These are phyloP conservation scores for Liopterus haemorrhoidalis DNA, from an alignment of 2,888 invertebrate species.

Conservation along the genomic window DNA sequence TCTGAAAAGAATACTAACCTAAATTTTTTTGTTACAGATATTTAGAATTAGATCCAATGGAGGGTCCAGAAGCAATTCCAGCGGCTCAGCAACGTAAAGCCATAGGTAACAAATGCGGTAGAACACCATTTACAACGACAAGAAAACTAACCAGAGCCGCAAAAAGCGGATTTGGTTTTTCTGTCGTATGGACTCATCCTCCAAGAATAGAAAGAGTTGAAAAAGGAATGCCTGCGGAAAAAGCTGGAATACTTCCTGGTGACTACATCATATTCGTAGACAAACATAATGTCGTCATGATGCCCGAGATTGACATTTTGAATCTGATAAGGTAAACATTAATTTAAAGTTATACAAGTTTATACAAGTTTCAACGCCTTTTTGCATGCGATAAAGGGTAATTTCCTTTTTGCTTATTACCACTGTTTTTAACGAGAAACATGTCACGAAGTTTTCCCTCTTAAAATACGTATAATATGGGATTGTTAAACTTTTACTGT, in stretches of 20 bases:
- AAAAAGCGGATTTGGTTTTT: constrained; percentile 70
- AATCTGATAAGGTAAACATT: constrained; percentile 50
- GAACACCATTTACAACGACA: constrained; percentile 79
- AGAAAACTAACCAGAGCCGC: constrained; percentile 51
- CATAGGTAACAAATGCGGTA: constrained; percentile 53
- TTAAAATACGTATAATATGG: too few relatives aligned
- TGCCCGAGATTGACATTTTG: constrained; percentile 66
- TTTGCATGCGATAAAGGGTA: too few relatives aligned
- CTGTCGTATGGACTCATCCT: constrained; percentile 84
- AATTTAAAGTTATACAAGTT: neutral
- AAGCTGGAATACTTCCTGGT: constrained; percentile 74
- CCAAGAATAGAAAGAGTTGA: constrained; percentile 81
- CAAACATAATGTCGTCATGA: constrained; percentile 78
- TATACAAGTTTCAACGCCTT: too few relatives aligned
- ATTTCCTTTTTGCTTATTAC: too few relatives aligned
- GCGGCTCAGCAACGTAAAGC: constrained; percentile 51
- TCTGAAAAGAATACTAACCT: constrained; percentile 44
- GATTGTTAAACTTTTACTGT: too few relatives aligned
- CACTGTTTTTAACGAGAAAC: too few relatives aligned
- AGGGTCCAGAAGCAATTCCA: constrained; percentile 56
- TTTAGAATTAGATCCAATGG: constrained; percentile 73
- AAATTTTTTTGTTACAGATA: constrained; percentile 51
- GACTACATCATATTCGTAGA: constrained; percentile 87
- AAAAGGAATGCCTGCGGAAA: constrained; percentile 72
- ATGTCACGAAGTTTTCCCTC: too few relatives aligned